Base-by-base conservation (phyloP, 1,140 invertebrate species). In the Zaprionus nigranus region DNA sequence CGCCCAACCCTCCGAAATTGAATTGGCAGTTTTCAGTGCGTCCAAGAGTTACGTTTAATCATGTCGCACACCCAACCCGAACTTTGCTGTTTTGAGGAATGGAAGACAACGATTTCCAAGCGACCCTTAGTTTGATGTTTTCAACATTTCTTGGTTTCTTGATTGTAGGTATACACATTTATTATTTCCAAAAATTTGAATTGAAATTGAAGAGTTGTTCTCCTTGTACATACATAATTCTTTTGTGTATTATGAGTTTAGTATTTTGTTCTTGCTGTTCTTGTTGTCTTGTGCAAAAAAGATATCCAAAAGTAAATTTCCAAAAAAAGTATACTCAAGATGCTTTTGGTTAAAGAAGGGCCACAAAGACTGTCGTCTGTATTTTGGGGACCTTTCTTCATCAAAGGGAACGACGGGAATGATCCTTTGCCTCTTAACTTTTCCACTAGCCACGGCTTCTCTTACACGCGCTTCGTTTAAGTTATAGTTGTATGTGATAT, bases 31-130 rank as follows among this genome's bases (percentile, higher is more conserved):
- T 79, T 79, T 75, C 46, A 66, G 53, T 59, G 62, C 67, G 74
- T 62, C 76, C 53, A 78, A 86, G 60, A 75, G 62, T 80, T 73
- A 63, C 57, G 81, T 79, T 83, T 91, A 85, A 92, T 90, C 86
- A 87, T 88, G 83, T 62, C 82, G 40, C 85, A 75, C 61, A 59
- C 63, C 63, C 72, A 79, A 17, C 3, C n/a, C 6, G 15, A 43
- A 43, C n/a, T 5, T 22, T 15, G n/a, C 4, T 6, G 46, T 13
- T 22, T 22, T n/a, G 20, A 51, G 46, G 7, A 51, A 51, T 22
- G 20, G 4, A 6, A 51, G 3, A 5, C 2, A 1, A 46, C 46
- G 5, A 51, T 13, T 24, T 20, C 46, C 46, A 51, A 24, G n/a
- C 38, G 15, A 40, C 15, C 38, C 11, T 24, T 12, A 6, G 11